Evolutionary conservation across 2,797 vertebrate genomes (phyloP), one percentile per base, ranked within the genome.

Genomic region (Neostethus bicornis): DNA sequence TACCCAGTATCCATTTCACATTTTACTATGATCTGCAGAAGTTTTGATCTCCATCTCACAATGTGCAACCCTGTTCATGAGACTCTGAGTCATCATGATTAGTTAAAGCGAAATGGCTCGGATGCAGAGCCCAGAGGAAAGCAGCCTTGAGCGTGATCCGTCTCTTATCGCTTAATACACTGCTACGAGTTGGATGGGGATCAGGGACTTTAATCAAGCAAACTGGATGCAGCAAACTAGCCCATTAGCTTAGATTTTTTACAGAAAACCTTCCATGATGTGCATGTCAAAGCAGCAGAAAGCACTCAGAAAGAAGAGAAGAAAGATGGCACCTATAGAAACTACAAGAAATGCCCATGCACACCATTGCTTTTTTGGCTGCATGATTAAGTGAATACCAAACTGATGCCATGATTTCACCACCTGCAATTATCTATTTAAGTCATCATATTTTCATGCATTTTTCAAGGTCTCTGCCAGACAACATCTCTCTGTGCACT

Each of bases 121-220:
- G 64, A 72, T 72, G 55, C 67, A 58, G 34, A 2, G 59, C 59
- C 38, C 66, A 16, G 48, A 71, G 77, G 58, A 38, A 55, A 4
- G 7, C 35, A 37, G 71, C 75, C 62, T 50, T 11, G 42, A 66
- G 39, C 65, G 55, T 60, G 68, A 84, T 59, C 61, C 21, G 58
- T 43, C 64, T 50, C 77, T 89, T 81, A 84, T 86, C 83, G 67
- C 73, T 20, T 25, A 78, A 61, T 51, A 73, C 77, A 60, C 73
- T 63, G 71, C 59, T 70, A 66, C 0, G 41, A 63, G 61, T 46
- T 78, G 67, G 76, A 84, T 16, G 46, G 51, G 48, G 51, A 86
- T 85, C 68, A 80, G 67, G 48, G 24, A 61, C 51, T 60, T 73
- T 76, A 55, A 70, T 75, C 57, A 77, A 61, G 53, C 47, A 72